Conservation (phyloP, 2,113 vertebrate species). For the Acanthisitta chloris region DNA sequence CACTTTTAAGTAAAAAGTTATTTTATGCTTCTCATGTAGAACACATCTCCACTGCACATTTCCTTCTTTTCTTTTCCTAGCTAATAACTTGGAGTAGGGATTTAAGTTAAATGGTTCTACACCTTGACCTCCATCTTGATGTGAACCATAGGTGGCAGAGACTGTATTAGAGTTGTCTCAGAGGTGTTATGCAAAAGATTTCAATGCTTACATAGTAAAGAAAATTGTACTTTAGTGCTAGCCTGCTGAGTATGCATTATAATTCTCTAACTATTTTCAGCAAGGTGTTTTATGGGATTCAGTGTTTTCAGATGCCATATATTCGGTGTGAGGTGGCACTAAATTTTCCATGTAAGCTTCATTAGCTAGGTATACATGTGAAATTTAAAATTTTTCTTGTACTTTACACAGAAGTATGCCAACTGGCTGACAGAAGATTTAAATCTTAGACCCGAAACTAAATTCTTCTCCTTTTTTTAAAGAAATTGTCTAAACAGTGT, state of each 20-base stretch:
- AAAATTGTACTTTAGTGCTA: neutral
- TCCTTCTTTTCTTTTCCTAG: neutral
- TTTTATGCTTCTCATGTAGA: slow-evolving; percentile 49
- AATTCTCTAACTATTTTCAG: slow-evolving; percentile 45
- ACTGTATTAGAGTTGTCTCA: slow-evolving; percentile 33
- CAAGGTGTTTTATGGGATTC: slow-evolving; percentile 27
- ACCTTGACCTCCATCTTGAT: slow-evolving; percentile 60
- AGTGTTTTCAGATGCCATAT: neutral
- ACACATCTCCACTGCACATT: neutral
- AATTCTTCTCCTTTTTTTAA: neutral
- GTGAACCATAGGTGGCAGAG: slow-evolving; percentile 39
- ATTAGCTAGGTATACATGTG: slow-evolving; percentile 35
- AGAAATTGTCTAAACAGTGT: neutral
- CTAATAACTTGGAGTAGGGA: slow-evolving; percentile 43
- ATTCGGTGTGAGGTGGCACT: neutral
- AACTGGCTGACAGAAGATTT: slow-evolving; percentile 36
- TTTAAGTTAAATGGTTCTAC: slow-evolving; percentile 59
- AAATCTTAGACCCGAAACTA: slow-evolving; percentile 9
- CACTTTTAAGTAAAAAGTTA: slow-evolving; percentile 22
- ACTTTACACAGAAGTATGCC: neutral
- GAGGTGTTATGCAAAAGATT: slow-evolving; percentile 60
- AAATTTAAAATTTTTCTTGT: neutral
- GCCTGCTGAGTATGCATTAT: neutral
- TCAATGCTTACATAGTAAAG: slow-evolving; percentile 32
- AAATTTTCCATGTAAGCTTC: slow-evolving; percentile 31